Evolutionary conservation across 2,888 invertebrate species (phyloP), one percentile per base, ranked within the genome.

Genomic region (Sarcophaga subvicina): DNA sequence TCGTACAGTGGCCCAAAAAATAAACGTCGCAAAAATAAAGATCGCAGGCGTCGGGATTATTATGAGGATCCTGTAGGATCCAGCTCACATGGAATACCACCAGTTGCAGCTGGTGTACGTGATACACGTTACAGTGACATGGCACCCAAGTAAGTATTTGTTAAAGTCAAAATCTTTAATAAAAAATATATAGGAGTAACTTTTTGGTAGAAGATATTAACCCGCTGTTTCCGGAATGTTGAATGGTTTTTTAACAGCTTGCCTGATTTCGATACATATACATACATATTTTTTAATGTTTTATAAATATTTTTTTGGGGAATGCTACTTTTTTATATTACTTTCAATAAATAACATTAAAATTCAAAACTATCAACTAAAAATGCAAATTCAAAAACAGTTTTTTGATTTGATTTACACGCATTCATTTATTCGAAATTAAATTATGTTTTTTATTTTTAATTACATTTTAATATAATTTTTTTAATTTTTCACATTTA

Each of bases 121-220:
- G 95, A 96, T 93, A 95, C 96, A 91, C 95, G 97, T 94, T 97
- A 97, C 94, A 96, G 96, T 93, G 97, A 97, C 94, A 96, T 97
- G 95, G 97, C 97, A 92, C 97, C 97, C 93, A 97, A 97, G 97
- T 97, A 95, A 96, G 96, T 95, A 91, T 20, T 85, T 78, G 27
- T 37, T 71, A 54, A 69, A 70, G 49, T 86, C 47, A 59, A 45
- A 67, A 22, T 27, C 14, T 64, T 64, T 0, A 64, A 54, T 76
- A 63, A 10, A 49, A 14, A 14, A 49, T 14, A 17, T 4, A 54
- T 12, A 14, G 17, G 4, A 54, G 12, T 14, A 54, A 54, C 4
- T 54, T 54, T 54, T 54, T 54, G 12, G 17, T 54, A 14, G 14
- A 54, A 12, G 17, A 54, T 22, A 22, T 54, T 54, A 54, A 37